Percentiles rank a stretch among this genome's conserved stretches.
Evolutionary conservation across 2,113 vertebrate species (phyloP).

Genomic region (Triplophysa siluroides): DNA sequence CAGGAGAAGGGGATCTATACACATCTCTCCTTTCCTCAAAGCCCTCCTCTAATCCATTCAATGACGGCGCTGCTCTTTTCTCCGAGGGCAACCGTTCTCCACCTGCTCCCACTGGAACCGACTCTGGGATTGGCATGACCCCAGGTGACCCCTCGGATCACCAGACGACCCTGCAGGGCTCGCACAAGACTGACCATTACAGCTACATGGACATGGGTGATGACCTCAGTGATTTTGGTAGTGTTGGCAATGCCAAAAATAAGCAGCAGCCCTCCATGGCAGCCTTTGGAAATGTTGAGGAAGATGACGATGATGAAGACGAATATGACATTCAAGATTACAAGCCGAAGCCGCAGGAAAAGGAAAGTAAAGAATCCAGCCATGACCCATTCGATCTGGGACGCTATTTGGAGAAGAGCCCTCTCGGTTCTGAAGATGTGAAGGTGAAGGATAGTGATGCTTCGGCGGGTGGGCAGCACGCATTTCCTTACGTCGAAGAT

Average conservation of each 20-base stretch:
- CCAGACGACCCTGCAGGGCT: constrained; percentile 78
- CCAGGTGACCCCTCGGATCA: constrained; percentile 81
- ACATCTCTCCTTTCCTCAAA: constrained; percentile 86
- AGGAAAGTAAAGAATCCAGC: constrained; percentile 66
- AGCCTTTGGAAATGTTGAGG: background rate
- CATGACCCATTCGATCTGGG: constrained; percentile 63
- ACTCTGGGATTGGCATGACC: constrained; percentile 88
- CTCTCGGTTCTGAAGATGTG: constrained; percentile 48
- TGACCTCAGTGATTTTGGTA: constrained; percentile 49
- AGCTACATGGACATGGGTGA: constrained; percentile 97
- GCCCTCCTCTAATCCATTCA: constrained; percentile 49
- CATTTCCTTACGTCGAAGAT: constrained; percentile 82
- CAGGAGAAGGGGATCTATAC: constrained; percentile 82
- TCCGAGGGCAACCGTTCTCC: constrained; percentile 43
- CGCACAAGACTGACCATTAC: constrained; percentile 85
- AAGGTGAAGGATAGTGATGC: constrained; percentile 64
- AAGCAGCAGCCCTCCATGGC: constrained; percentile 28
- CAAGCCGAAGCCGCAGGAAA: constrained; percentile 15
- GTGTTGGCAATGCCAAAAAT: background rate
- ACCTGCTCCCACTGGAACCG: constrained; percentile 69
- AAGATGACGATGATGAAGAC: constrained; percentile 21
- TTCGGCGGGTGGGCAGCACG: constrained; percentile 69
- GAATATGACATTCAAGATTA: constrained; percentile 19
- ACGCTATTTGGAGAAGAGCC: constrained; percentile 67
- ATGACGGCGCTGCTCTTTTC: constrained; percentile 25